phyloP scores from a whole-genome alignment of 1,140 invertebrate genomes.

The Calycopis cecrops region DNA sequence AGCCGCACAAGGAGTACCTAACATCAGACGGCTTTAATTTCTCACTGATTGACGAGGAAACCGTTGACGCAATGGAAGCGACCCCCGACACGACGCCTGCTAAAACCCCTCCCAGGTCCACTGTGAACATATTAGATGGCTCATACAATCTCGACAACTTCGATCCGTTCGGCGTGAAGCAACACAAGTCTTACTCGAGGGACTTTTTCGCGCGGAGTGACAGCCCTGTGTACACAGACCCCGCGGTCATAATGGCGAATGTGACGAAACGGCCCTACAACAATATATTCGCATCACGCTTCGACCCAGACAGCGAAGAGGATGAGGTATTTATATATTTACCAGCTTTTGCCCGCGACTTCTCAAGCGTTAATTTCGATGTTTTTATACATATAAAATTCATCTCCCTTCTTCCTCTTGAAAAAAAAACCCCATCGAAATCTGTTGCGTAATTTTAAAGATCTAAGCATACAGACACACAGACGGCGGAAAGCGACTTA shows the following conservation, averaged over 20 bases:
- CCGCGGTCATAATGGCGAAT: slow-evolving; percentile 55
- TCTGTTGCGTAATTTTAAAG: no score
- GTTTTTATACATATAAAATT: no score
- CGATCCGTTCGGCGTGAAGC: slow-evolving; percentile 65
- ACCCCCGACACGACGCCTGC: slow-evolving; percentile 42
- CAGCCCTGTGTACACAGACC: slow-evolving; percentile 56
- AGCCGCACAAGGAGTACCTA: slow-evolving; percentile 46
- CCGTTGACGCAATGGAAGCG: slow-evolving; percentile 28
- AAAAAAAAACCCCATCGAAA: no score
- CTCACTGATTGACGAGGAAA: slow-evolving; percentile 57
- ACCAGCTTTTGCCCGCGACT: no score
- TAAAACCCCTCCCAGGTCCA: slow-evolving; percentile 36
- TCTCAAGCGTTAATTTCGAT: no score
- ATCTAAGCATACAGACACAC: no score
- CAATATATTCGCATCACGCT: slow-evolving; percentile 58
- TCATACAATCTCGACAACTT: slow-evolving; percentile 61
- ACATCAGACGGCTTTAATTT: slow-evolving; percentile 64
- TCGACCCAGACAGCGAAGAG: slow-evolving; percentile 29
- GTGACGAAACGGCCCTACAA: slow-evolving; percentile 58
- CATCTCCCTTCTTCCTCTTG: no score
- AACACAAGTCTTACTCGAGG: slow-evolving; percentile 39
- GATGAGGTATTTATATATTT: no score
- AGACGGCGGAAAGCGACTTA: no score
- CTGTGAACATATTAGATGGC: slow-evolving; percentile 60
- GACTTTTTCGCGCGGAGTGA: slow-evolving; percentile 49